Evolutionary conservation across 2,113 vertebrate genomes (phyloP), one percentile per base, ranked within the genome.

Genomic region (Pristiophorus japonicus): DNA sequence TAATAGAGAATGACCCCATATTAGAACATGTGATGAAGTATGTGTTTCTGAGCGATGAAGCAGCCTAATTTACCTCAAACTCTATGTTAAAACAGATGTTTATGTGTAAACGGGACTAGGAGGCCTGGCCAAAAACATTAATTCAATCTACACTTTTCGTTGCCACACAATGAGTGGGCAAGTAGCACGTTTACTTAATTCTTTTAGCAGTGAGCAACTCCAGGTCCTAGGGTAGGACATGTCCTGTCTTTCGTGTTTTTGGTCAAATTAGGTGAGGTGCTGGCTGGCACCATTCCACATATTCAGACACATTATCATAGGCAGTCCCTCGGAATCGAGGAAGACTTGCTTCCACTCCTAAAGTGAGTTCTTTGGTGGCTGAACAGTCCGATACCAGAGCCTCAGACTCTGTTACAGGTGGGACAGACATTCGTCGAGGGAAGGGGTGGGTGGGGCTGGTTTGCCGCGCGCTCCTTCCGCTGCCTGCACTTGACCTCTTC

Each of bases 81-180:
- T 38, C 88, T 92, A 24, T 8, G 88, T 22, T 92, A 63, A 65
- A 92, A 92, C 88, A 92, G 88, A 65, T 63, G 88, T 92, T 92
- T 92, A 59, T 22, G 34, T 63, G 18, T 65, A 92, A 59, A n/a
- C 34, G 55, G 30, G 11, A 4, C 30, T 45, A 81, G 38, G 22
- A 81, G n/a, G 34, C 18, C 18, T 42, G 88, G 34, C 51, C 47
- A 88, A 30, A 30, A 27, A 59, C 11, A 55, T 88, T 59, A 30
- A 90, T 59, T 90, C 30, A 90, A 59, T 90, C 34, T 12, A 92
- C 14, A 24, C 16, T 18, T 63, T 38, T 38, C 2, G 18, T 92
- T 63, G 88, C 59, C 59, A n/a, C 62, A 59, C 5, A 34, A 18
- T 62, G 30, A 59, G 18, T 45, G n/a, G 30, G 51, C 55, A 16